These are phyloP conservation scores for Protaetia brevitarsis DNA, from an alignment of 1,140 invertebrate genomes.

Conservation along the genomic window DNA sequence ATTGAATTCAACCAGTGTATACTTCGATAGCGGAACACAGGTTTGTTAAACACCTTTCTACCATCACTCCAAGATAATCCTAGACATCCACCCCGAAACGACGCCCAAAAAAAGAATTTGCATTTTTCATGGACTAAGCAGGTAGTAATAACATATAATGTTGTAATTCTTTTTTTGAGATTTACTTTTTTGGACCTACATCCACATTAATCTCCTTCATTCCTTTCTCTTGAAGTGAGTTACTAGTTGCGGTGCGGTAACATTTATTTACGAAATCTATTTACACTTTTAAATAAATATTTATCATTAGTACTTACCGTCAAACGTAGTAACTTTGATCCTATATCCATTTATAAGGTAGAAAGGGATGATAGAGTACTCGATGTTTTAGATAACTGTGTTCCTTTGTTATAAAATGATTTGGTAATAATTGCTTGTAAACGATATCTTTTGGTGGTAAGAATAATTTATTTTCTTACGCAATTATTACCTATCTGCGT, in stretches of 20 bases:
- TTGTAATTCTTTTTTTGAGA: not conserved
- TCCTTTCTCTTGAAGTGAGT: not conserved
- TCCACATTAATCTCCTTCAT: conserved; percentile 15
- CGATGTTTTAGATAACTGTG: conserved; percentile 22
- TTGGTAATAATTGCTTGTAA: conserved; percentile 15
- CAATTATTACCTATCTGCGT: conserved; percentile 13
- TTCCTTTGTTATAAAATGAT: conserved; percentile 4
- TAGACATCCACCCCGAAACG: not conserved
- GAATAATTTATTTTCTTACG: not conserved
- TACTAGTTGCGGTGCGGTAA: not conserved
- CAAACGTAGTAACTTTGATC: not conserved
- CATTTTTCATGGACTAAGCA: not conserved
- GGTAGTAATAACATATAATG: not conserved
- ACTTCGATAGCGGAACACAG: conserved; percentile 46
- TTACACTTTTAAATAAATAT: too few species aligned
- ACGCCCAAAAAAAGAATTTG: conserved; percentile 7
- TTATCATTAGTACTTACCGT: too few species aligned
- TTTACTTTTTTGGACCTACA: conserved; percentile 1
- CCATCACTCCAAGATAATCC: conserved; percentile 19
- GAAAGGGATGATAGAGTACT: conserved; percentile 27
- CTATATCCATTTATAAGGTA: conserved; percentile 13
- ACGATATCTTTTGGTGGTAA: not conserved
- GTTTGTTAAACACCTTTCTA: conserved; percentile 49
- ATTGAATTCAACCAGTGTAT: conserved; percentile 43
- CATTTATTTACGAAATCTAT: not conserved